Conservation (phyloP, 2,113 vertebrate genomes). For the Baryphthengus martii region DNA sequence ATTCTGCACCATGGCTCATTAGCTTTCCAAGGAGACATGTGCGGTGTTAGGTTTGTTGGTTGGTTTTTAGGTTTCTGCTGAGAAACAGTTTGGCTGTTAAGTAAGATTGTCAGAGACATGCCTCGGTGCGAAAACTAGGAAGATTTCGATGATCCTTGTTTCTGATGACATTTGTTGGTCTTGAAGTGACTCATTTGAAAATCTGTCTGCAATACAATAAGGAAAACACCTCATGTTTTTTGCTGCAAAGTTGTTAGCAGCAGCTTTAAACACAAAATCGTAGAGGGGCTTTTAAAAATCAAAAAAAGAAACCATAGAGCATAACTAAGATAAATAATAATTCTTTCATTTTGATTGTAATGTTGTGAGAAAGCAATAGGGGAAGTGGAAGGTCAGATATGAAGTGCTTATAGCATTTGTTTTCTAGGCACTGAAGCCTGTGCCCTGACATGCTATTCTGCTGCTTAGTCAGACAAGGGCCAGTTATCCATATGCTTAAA, state of each 20-base stretch:
- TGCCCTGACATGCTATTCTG: neutral
- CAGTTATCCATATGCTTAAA: neutral
- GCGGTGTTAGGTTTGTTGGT: neutral
- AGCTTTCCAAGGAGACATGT: neutral
- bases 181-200: neutral
- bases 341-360: neutral
- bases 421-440: neutral
- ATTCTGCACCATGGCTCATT: neutral
- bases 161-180: neutral
- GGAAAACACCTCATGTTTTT: neutral
- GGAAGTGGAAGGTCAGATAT: neutral
- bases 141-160: neutral
- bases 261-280: neutral
- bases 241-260: neutral
- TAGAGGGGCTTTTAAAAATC: neutral
- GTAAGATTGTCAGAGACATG: neutral
- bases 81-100: neutral
- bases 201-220: neutral
- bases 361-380: neutral
- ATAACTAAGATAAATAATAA: neutral
- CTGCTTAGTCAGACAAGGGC: neutral
- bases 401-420: neutral
- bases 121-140: neutral
- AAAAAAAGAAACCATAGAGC: neutral
- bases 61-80: too few species aligned